These are phyloP conservation scores for Syngnathoides biaculeatus DNA, from an alignment of 2,113 vertebrate species.

Conservation along the genomic window DNA sequence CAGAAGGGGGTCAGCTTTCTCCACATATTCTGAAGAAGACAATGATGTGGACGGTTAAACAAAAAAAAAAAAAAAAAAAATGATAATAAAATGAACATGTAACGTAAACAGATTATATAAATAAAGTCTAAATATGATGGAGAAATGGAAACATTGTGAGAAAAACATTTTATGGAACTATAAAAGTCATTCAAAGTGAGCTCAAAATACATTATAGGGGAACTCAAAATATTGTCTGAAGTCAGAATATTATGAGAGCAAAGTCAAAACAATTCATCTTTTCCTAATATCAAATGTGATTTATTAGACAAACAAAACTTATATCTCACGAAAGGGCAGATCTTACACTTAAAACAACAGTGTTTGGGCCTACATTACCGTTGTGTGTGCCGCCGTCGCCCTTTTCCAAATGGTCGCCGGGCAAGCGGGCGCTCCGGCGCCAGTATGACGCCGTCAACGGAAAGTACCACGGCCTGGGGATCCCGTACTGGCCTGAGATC, in stretches of 20 bases:
- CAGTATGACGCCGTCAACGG: conserved; percentile 90
- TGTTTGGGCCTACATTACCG: conserved; percentile 44
- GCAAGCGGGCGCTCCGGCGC: conserved; percentile 72
- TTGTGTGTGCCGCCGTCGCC: conserved; percentile 20
- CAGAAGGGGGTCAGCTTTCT: conserved; percentile 80
- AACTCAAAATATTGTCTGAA: no score
- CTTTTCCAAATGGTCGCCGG: conserved; percentile 23
- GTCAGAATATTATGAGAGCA: no score
- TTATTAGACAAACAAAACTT: no score
- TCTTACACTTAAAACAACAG: background rate
- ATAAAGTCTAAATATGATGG: no score
- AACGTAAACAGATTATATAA: background rate
- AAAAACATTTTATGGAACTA: no score
- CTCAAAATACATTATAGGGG: no score
- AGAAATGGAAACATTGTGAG: no score
- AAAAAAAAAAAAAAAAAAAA: no score
- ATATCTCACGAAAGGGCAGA: no score
- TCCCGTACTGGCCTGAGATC: conserved; percentile 89
- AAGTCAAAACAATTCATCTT: background rate
- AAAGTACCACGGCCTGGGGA: conserved; percentile 93
- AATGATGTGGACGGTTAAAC: conserved; percentile 1
- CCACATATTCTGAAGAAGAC: conserved; percentile 77
- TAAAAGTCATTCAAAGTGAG: no score
- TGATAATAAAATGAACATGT: background rate
- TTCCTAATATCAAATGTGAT: background rate